Conservation (phyloP, 2,888 invertebrate species). For the Rhagonycha lutea region DNA sequence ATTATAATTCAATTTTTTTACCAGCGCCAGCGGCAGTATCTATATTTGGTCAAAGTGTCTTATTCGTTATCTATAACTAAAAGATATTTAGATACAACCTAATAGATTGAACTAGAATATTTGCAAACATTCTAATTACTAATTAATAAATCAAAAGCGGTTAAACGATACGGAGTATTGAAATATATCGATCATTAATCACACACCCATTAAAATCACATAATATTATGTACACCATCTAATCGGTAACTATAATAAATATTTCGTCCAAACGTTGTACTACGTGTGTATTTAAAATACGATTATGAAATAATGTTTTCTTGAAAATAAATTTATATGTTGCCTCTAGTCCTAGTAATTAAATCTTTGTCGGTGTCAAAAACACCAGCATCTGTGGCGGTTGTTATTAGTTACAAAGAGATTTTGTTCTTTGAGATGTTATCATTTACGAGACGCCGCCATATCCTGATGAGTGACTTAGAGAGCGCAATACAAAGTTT, state of each 20-base stretch:
- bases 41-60: neutral
- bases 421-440: slow-evolving; percentile 26
- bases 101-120: too few relatives aligned
- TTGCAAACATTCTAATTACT: too few relatives aligned
- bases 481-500: neutral
- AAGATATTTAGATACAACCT: too few relatives aligned
- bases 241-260: neutral
- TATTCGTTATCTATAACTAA: neutral
- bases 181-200: too few relatives aligned
- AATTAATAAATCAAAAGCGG: too few relatives aligned
- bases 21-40: neutral
- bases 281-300: neutral
- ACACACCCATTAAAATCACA: too few relatives aligned
- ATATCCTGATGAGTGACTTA: slow-evolving; percentile 24
- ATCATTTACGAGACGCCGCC: slow-evolving; percentile 24
- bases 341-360: slow-evolving; percentile 11
- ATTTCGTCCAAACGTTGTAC: neutral
- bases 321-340: neutral
- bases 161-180: too few relatives aligned
- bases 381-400: slow-evolving; percentile 15
- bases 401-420: slow-evolving; percentile 21
- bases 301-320: neutral
- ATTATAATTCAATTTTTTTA: neutral
- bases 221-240: neutral
- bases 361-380: slow-evolving; percentile 24